Percentiles rank a stretch among this genome's conserved stretches.
These are phyloP conservation scores for Criorhina ranunculi DNA, from an alignment of 2,888 invertebrate genomes.

Conservation along the genomic window DNA sequence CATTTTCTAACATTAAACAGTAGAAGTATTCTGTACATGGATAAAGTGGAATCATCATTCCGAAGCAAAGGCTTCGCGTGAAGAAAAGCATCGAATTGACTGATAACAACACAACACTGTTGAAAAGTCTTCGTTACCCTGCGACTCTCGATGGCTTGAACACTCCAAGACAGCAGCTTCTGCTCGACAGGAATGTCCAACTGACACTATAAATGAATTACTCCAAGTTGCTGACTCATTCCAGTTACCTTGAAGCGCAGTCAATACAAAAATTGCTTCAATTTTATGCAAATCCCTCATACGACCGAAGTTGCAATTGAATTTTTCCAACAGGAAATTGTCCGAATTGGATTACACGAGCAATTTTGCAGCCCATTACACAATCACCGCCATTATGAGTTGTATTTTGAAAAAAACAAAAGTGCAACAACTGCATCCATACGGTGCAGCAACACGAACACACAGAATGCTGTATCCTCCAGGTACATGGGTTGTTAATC, in stretches of 20 bases:
- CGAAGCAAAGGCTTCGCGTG: too few relatives aligned
- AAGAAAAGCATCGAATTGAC: too few relatives aligned
- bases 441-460: slow-evolving; percentile 7
- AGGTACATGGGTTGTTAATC: slow-evolving; percentile 64
- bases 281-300: slow-evolving; percentile 1
- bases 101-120: too few relatives aligned
- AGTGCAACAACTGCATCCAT: slow-evolving; percentile 20
- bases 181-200: too few relatives aligned
- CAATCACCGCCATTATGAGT: slow-evolving; percentile 50
- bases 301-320: neutral
- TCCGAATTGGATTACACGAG: slow-evolving; percentile 10
- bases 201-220: too few relatives aligned
- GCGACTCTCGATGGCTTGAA: too few relatives aligned
- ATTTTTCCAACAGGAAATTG: neutral
- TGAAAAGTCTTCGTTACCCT: too few relatives aligned
- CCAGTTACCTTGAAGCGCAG: neutral
- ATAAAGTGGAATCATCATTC: too few relatives aligned
- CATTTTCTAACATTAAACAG: too few relatives aligned
- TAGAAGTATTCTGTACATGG: too few relatives aligned
- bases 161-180: too few relatives aligned
- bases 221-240: too few relatives aligned
- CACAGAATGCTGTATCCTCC: slow-evolving; percentile 37
- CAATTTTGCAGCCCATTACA: slow-evolving; percentile 31
- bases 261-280: neutral
- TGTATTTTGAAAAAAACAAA: neutral